Base-by-base conservation (phyloP, 2,888 invertebrate species). In the Willowsia nigromaculata region DNA sequence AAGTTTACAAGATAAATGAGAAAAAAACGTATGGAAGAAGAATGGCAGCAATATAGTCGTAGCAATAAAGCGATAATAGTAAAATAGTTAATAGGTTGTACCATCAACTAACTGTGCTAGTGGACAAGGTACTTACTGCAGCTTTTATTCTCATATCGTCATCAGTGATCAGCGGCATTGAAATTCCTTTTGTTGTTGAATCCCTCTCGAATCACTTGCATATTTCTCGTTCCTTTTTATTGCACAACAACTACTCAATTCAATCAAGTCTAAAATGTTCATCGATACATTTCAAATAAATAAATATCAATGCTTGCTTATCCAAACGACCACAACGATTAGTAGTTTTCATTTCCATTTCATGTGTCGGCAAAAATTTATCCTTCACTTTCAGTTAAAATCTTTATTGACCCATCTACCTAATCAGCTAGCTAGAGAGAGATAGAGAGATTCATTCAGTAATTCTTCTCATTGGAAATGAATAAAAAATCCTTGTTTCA, bases 361-460 rank as follows among this genome's bases (percentile, higher is more conserved):
- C n/a, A 22, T 18, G 18, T 40, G 68, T 40, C 68, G 68, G 68
- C 68, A 40, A 65, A 18, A 59, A 0, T 33, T 7, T n/a, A 68
- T 68, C 68, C 68, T 68, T 68, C 68, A 68, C 37, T 40, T 68
- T 68, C 40, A 40, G 40, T 68, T 68, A 68, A 68, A 68, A 37
- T 68, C 22, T 68, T 68, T 68, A 68, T 37, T 68, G 68, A 40
- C 68, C 68, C 40, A 68, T 68, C 68, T 68, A 68, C 37, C 68
- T 68, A 68, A 68, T 68, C 68, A 68, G 68, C 22, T 40, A 40
- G 33, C 4, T n/a, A n/a, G n/a, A n/a, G n/a, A n/a, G n/a, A n/a
- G n/a, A n/a, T n/a, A n/a, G n/a, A n/a, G 62, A 65, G 13, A 65
- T 65, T 65, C 59, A 68, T 1, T 33, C 62, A 65, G 30, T n/a